Evolutionary conservation across 1,140 invertebrate genomes (phyloP).

Genomic region (Sitobion miscanthi): DNA sequence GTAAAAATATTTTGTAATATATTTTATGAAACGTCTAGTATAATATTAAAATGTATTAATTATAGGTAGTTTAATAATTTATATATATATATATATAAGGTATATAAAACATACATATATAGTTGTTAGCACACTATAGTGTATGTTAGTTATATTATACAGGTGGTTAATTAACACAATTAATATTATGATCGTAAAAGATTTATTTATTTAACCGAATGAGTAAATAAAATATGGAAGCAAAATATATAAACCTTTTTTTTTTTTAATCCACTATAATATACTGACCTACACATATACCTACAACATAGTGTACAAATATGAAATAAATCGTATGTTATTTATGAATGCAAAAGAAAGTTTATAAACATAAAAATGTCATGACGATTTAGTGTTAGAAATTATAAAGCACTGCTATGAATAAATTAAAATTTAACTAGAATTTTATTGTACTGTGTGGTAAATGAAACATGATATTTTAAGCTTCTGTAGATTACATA

Average conservation of each 20-base stretch:
- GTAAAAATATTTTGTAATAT: background rate
- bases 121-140: background rate
- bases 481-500: background rate
- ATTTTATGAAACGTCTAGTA: background rate
- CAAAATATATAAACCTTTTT: background rate
- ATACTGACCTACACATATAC: background rate
- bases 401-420: background rate
- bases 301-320: background rate
- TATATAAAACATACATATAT: background rate
- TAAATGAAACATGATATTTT: constrained; percentile 14
- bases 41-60: background rate
- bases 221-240: background rate
- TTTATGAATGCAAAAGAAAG: background rate
- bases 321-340: background rate
- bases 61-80: too few species aligned
- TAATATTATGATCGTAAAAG: background rate
- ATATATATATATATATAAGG: too few species aligned
- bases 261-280: background rate
- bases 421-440: background rate
- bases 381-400: background rate
- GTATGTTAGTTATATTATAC: background rate
- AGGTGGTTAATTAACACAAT: background rate
- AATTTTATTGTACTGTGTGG: background rate
- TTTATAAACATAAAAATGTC: background rate
- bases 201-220: background rate